Evolutionary conservation across 2,113 vertebrate genomes (phyloP).

Genomic region (Lethenteron reissneri): DNA sequence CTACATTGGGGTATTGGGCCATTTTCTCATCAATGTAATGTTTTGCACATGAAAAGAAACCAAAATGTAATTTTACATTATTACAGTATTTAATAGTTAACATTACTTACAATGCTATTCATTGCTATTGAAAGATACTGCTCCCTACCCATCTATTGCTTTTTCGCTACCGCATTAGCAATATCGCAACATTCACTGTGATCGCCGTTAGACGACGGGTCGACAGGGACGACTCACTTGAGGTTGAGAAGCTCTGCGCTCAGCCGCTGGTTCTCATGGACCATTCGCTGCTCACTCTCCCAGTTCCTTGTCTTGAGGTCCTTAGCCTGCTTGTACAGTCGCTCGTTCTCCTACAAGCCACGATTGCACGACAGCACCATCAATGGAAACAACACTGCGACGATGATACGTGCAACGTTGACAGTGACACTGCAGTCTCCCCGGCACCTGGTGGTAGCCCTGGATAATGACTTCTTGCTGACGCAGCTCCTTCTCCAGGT

Average conservation of each 20-base stretch:
- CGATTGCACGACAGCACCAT: neutral
- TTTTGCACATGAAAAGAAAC: too few species aligned
- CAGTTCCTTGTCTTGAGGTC: slow-evolving; percentile 44
- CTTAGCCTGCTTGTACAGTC: slow-evolving; percentile 53
- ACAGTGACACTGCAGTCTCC: too few species aligned
- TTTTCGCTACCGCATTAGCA: too few species aligned
- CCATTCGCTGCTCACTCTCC: slow-evolving; percentile 57
- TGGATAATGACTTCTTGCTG: slow-evolving; percentile 66
- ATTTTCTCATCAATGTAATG: too few species aligned
- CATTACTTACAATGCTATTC: too few species aligned
- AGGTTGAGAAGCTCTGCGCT: slow-evolving; percentile 32
- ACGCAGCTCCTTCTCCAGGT: slow-evolving; percentile 49
- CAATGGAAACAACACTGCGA: neutral
- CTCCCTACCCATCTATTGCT: too few species aligned
- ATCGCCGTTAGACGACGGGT: too few species aligned
- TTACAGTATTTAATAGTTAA: too few species aligned
- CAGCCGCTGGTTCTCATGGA: slow-evolving; percentile 56
- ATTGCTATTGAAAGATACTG: too few species aligned
- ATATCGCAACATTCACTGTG: too few species aligned
- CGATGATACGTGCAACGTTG: neutral
- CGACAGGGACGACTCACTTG: slow-evolving; percentile 26
- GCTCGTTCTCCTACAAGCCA: slow-evolving; percentile 55
- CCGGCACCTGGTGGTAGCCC: slow-evolving; percentile 60
- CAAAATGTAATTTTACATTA: too few species aligned
- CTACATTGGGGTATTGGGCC: too few species aligned